Conservation (phyloP, 2,888 invertebrate genomes). For the Dasysyrphus albostriatus region DNA sequence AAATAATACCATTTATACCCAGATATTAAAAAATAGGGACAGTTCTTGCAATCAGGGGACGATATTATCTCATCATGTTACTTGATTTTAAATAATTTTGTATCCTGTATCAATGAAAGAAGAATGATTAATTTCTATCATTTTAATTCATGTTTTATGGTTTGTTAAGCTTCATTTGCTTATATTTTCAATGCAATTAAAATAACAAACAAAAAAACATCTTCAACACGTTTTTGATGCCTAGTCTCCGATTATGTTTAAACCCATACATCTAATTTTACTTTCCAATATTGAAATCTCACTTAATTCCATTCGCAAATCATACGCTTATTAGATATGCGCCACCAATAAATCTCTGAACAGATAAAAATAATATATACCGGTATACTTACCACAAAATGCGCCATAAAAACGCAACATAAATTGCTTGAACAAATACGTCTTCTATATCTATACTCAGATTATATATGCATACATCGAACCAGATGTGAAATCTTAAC, state of each 20-base stretch:
- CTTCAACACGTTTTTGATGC: not conserved
- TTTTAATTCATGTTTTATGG: not conserved
- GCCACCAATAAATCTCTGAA: conserved; percentile 45
- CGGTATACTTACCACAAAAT: conserved; percentile 26
- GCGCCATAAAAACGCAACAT: conserved; percentile 48
- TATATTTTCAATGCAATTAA: not conserved
- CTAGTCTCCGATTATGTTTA: not conserved
- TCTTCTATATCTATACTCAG: not conserved
- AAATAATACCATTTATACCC: no score
- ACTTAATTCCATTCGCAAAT: conserved; percentile 25
- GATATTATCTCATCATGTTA: no score
- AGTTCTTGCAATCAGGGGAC: no score
- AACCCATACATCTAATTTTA: not conserved
- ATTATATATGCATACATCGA: not conserved
- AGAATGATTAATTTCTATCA: not conserved
- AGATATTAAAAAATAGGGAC: no score
- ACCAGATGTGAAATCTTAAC: conserved; percentile 36
- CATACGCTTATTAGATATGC: conserved; percentile 46
- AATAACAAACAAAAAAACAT: not conserved
- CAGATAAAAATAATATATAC: conserved; percentile 12
- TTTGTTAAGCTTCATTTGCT: not conserved
- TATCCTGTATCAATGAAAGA: no score
- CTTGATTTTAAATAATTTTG: no score
- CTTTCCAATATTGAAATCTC: conserved; percentile 40
- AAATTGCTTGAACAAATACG: conserved; percentile 39